Base-by-base conservation (phyloP, 2,888 invertebrate species). In the Eudiplozoon nipponicum region DNA sequence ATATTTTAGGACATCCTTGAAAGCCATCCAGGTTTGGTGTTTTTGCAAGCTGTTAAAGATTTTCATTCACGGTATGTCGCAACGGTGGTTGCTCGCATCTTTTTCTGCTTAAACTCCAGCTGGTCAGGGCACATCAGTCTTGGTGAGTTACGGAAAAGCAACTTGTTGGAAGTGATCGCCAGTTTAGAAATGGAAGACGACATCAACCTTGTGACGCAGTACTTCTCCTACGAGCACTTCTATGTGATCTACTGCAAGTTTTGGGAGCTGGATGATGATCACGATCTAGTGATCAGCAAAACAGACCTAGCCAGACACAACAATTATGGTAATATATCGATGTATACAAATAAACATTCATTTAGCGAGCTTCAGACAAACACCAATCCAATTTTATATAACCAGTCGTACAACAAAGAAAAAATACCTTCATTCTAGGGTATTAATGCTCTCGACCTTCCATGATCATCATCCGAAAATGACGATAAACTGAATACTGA, bases 161-260 rank as follows among this genome's bases (percentile, higher is more conserved):
- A 84, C 61, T 68, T 86, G 47, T 65, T 86, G 38, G 54, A 57
- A 57, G 53, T 54, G 2, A 42, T 80, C 48, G 69, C 71, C 47
- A 60, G 75, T 42, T 63, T 86, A 43, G 84, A 86, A 56, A 74
- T 78, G 51, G 84, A 86, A 59, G 81, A 84, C 53, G 86, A 90
- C 56, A 86, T 86, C 52, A 90, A 86, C 63, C 77, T 78, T 49
- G 62, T 69, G 37, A 66, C 66, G 28, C 67, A 69, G 46, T 64
- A 58, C 60, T 74, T 67, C 65, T 86, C 86, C 56, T 94, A 98
- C 60, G 94, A 98, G 61, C 94, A 94, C 64, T 94, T 94, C 63
- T 94, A 94, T 64, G 94, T 94, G 45, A 86, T 94, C 58, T 94
- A 98, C 61, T 94, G 94, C 66, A 94, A 94, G 61, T 98, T 94